Base-by-base conservation (phyloP, 2,797 vertebrate genomes). In the Amblyraja radiata region DNA sequence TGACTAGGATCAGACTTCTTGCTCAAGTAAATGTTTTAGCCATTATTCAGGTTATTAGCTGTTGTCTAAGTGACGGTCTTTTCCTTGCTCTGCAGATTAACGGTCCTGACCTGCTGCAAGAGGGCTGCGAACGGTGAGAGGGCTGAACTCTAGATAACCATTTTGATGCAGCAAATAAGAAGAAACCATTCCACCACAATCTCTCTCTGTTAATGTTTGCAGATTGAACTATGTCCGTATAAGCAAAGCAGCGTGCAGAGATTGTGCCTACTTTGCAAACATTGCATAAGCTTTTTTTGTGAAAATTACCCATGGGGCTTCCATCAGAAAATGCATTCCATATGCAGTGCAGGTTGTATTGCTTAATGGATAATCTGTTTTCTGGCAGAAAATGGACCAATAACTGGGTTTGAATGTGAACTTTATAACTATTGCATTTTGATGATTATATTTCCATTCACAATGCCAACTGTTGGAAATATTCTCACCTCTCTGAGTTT, bases 381-480 rank as follows among this genome's bases (percentile, higher is more conserved):
- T 88, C 84, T 68, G 63, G 63, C 84, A 88, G 63, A 88, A 88
- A 88, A n/a, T 88, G n/a, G 63, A 88, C n/a, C 63, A 36, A 36
- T 88, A 68, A 88, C 84, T 68, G 84, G 16, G n/a, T 68, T 88
- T 68, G 63, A 68, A 65, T 65, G 84, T 36, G 63, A 88, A 88
- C n/a, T 68, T 88, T 88, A 36, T 68, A 88, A 88, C 84, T 6
- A 65, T 88, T 63, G 58, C 84, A 88, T 68, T 88, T 88, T 68
- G 84, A 36, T 88, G n/a, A 88, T 88, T 88, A 65, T 68, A 88
- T 88, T 88, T 88, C 84, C 84, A 88, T 36, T 36, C n/a, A 88
- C 16, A 16, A 21, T 65, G 84, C n/a, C 84, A 65, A 88, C 14
- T 88, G 84, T 88, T 21, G 25, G 28, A 86, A 86, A 86, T 63